phyloP scores from a whole-genome alignment of 1,140 invertebrate species.

The Araneus ventricosus region DNA sequence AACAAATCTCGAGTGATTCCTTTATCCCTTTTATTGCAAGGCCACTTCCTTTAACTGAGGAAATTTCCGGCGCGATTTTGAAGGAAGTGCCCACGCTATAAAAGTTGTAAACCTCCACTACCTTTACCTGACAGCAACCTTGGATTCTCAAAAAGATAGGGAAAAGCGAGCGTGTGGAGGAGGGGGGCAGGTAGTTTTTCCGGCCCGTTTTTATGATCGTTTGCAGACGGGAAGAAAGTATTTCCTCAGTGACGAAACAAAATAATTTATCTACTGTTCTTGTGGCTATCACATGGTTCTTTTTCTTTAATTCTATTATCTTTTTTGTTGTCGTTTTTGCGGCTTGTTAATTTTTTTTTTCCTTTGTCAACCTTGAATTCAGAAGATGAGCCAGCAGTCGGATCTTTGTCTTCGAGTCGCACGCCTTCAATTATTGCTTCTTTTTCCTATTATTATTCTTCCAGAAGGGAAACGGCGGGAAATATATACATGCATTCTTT shows the following conservation, averaged over 20 bases:
- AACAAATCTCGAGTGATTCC: constrained; percentile 56
- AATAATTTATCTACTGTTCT: constrained; percentile 58
- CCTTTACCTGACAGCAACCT: constrained; percentile 68
- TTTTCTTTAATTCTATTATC: constrained; percentile 16
- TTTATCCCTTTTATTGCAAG: constrained; percentile 29
- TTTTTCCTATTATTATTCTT: constrained; percentile 35
- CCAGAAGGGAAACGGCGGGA: constrained; percentile 9
- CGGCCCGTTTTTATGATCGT: constrained; percentile 23
- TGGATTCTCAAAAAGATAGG: constrained; percentile 56
- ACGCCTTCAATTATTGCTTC: constrained; percentile 18
- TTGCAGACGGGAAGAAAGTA: constrained; percentile 35
- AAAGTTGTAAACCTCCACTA: constrained; percentile 26
- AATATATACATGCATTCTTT: constrained; percentile 11
- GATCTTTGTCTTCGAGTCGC: constrained; percentile 40
- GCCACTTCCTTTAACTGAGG: constrained; percentile 66
- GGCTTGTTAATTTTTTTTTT: constrained; percentile 5
- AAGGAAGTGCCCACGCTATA: constrained; percentile 49
- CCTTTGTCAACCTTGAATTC: constrained; percentile 47
- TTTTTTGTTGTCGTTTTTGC: background rate
- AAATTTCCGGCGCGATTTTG: constrained; percentile 54
- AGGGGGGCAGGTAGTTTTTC: constrained; percentile 41
- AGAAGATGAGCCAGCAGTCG: constrained; percentile 22
- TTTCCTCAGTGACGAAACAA: constrained; percentile 58
- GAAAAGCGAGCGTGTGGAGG: background rate
- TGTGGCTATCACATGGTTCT: constrained; percentile 36